phyloP scores from a whole-genome alignment of 1,140 invertebrate species.

The Drosophila asahinai region DNA sequence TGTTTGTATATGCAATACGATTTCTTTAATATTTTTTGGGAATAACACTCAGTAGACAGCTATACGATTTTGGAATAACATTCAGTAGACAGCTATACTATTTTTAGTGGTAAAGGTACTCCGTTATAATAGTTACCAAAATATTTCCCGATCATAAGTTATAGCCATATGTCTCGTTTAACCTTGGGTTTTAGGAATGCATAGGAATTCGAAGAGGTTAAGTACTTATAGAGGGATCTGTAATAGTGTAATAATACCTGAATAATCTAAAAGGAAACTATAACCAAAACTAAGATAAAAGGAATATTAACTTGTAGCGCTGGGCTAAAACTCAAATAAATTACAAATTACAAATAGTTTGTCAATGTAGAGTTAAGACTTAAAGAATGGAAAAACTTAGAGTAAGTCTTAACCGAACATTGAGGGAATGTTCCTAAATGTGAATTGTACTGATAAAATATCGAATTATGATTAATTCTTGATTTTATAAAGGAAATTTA shows the following conservation, averaged over 20 bases:
- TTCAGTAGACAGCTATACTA: constrained; percentile 36
- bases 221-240: neutral
- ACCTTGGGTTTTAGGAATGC: constrained; percentile 38
- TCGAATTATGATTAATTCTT: neutral
- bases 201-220: constrained; percentile 8
- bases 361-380: no score
- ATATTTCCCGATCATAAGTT: constrained; percentile 16
- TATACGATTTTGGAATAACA: constrained; percentile 36
- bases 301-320: no score
- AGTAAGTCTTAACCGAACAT: neutral
- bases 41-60: constrained; percentile 43
- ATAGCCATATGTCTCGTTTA: constrained; percentile 35
- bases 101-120: constrained; percentile 32
- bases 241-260: neutral
- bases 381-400: no score
- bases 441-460: neutral
- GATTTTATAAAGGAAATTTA: neutral
- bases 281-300: no score
- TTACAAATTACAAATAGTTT: no score
- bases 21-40: constrained; percentile 24
- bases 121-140: constrained; percentile 27
- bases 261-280: neutral
- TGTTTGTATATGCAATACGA: constrained; percentile 33
- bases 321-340: no score
- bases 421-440: neutral